Percentiles rank a stretch among this genome's conserved stretches.
phyloP scores from a whole-genome alignment of 2,888 invertebrate species.

The Trichogramma evanescens region DNA sequence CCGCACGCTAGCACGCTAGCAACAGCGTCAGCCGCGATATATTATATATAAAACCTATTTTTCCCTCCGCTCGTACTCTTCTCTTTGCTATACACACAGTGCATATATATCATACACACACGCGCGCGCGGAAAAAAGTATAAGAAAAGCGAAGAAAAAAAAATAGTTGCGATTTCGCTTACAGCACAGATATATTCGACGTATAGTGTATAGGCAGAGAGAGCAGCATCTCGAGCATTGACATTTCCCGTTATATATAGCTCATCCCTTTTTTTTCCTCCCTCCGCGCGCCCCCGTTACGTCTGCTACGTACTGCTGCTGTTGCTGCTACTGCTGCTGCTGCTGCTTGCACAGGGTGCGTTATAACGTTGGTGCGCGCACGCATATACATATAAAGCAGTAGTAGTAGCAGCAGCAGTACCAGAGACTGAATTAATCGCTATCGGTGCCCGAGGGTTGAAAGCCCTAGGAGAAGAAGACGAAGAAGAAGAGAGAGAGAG shows the following conservation, averaged over 20 bases:
- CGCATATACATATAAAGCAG: neutral
- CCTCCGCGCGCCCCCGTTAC: neutral
- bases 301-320: too few species aligned
- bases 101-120: neutral
- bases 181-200: neutral
- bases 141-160: neutral
- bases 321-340: too few species aligned
- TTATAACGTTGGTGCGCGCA: neutral
- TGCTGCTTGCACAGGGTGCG: too few species aligned
- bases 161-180: slow-evolving; percentile 21
- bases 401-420: too few species aligned
- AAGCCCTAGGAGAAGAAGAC: too few species aligned
- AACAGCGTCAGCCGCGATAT: too few species aligned
- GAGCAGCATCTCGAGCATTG: slow-evolving; percentile 4
- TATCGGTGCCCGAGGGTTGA: neutral
- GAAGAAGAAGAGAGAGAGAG: neutral
- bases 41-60: too few species aligned
- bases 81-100: slow-evolving; percentile 3
- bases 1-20: neutral
- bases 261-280: neutral
- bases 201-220: too few species aligned
- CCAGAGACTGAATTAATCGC: slow-evolving; percentile 16
- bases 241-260: slow-evolving; percentile 6
- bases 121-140: neutral
- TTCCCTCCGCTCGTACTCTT: too few species aligned